A percentile compares a stretch with the other conserved stretches of the same genome.
Evolutionary conservation across 2,888 invertebrate genomes (phyloP).

Genomic region (Punctoribates punctum): DNA sequence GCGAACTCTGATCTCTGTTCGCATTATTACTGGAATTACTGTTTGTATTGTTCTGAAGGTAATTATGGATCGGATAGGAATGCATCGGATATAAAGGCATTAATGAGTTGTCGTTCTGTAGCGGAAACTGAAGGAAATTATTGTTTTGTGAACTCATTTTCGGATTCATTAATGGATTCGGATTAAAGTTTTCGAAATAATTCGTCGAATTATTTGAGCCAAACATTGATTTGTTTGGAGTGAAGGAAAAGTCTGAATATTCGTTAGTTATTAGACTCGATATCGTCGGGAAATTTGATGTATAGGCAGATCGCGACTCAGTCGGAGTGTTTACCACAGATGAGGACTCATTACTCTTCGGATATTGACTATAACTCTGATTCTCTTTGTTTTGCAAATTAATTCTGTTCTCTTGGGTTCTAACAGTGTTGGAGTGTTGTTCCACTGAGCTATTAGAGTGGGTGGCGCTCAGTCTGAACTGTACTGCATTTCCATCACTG

Average conservation of each 20-base stretch:
- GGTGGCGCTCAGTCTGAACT: not conserved
- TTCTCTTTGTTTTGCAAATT: not conserved
- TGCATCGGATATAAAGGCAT: slow-evolving; percentile 20
- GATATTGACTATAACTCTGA: not conserved
- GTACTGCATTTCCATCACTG: not conserved
- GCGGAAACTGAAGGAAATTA: slow-evolving; percentile 21
- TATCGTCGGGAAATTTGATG: slow-evolving; percentile 3
- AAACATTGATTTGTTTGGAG: slow-evolving; percentile 11
- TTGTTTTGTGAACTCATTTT: slow-evolving; percentile 23
- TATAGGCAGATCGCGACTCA: slow-evolving; percentile 14
- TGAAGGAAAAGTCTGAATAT: not conserved
- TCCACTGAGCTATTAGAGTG: not conserved
- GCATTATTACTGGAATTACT: slow-evolving; percentile 4
- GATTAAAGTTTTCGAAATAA: slow-evolving; percentile 19
- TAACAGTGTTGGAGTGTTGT: not conserved
- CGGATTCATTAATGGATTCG: not conserved
- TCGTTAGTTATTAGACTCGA: slow-evolving; percentile 28
- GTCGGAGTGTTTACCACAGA: not conserved
- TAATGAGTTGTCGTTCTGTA: slow-evolving; percentile 18
- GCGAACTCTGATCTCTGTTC: not conserved
- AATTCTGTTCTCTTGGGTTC: slow-evolving; percentile 4
- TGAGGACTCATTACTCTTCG: not conserved
- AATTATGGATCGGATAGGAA: not conserved
- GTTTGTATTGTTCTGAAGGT: not conserved
- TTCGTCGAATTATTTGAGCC: not conserved